Conservation (phyloP, 2,888 invertebrate species). For the Hyppa rectilinea region DNA sequence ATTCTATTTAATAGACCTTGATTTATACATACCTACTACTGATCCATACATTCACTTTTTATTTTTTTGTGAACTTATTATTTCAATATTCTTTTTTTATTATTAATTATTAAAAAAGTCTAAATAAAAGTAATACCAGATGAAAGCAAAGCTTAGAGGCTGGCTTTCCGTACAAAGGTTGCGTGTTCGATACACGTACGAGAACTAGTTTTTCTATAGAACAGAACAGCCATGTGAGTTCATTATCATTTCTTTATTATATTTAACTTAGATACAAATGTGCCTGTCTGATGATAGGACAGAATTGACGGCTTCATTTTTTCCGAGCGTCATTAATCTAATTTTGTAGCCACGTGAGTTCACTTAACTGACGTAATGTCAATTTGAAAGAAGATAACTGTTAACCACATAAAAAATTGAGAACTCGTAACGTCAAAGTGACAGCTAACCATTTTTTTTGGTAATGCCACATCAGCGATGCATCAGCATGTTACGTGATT, state of each 20-base stretch:
- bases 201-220: conserved; percentile 5
- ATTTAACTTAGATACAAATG: conserved; percentile 4
- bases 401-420: no score
- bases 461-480: conserved; percentile 29
- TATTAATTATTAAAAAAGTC: no score
- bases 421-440: no score
- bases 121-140: no score
- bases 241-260: neutral
- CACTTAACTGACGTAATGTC: neutral
- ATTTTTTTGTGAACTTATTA: no score
- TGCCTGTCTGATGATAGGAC: conserved; percentile 8
- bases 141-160: no score
- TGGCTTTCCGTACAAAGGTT: neutral
- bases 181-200: conserved; percentile 1
- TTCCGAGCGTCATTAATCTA: conserved; percentile 6
- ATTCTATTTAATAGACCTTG: no score
- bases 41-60: no score
- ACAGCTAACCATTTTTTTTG: no score
- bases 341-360: neutral
- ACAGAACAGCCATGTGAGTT: conserved; percentile 1
- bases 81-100: no score
- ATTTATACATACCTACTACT: no score
- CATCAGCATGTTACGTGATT: conserved; percentile 37
- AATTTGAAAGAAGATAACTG: conserved; percentile 29
- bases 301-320: neutral